These are phyloP conservation scores for Hesperia comma DNA, from an alignment of 2,888 invertebrate species.

Conservation along the genomic window DNA sequence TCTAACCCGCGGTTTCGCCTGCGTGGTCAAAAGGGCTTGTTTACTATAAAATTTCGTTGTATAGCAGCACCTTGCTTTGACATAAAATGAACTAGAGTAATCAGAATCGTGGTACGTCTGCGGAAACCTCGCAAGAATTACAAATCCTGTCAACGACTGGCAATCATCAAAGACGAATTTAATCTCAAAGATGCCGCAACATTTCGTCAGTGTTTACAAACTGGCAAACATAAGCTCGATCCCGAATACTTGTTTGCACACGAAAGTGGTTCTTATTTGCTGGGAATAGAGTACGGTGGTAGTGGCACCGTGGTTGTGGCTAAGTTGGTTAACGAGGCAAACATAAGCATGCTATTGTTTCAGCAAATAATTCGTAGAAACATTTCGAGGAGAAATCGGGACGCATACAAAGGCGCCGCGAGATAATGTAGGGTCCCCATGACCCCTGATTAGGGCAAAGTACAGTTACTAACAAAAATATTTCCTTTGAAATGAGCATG, in stretches of 20 bases:
- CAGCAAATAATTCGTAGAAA: constrained; percentile 81
- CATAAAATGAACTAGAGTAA: background rate
- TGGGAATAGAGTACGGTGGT: constrained; percentile 27
- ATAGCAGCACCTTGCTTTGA: too few species aligned
- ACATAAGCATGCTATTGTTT: constrained; percentile 77
- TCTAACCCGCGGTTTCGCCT: too few species aligned
- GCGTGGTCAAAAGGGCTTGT: too few species aligned
- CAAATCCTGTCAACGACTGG: constrained; percentile 75
- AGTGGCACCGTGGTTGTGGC: constrained; percentile 12
- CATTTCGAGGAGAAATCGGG: constrained; percentile 70
- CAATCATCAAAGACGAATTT: constrained; percentile 74
- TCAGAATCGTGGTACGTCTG: background rate
- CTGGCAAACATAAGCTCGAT: constrained; percentile 50
- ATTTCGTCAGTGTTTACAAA: constrained; percentile 70
- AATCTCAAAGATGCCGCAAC: constrained; percentile 77
- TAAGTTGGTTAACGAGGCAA: constrained; percentile 58
- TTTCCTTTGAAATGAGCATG: constrained; percentile 1
- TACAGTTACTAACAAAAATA: constrained; percentile 18
- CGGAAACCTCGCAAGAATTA: constrained; percentile 49
- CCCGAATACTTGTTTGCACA: background rate
- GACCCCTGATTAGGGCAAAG: constrained; percentile 43
- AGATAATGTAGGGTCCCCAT: constrained; percentile 58
- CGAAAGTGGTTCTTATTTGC: constrained; percentile 18
- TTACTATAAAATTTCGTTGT: too few species aligned
- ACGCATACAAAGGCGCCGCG: constrained; percentile 64